phyloP scores from a whole-genome alignment of 1,140 invertebrate genomes.

The Phymorhynchus buccinoides region DNA sequence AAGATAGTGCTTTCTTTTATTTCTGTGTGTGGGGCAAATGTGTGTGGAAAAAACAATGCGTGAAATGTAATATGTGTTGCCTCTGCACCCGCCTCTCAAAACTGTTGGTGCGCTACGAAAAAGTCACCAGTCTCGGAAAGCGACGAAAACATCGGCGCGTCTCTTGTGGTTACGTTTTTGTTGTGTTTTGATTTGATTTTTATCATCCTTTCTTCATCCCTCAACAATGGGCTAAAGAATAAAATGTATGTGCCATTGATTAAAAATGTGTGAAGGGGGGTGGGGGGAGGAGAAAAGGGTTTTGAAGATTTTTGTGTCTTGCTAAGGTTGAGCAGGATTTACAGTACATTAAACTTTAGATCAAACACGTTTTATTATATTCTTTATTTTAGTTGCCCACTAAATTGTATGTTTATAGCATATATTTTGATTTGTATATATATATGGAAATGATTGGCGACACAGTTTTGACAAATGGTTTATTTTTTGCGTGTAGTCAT shows the following conservation, averaged over 20 bases:
- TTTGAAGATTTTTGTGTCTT: background rate
- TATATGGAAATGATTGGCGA: background rate
- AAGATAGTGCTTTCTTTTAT: too few relatives aligned
- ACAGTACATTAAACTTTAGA: background rate
- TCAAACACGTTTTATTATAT: background rate
- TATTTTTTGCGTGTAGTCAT: too few relatives aligned
- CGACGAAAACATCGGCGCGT: background rate
- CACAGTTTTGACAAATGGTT: background rate
- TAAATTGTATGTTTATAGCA: background rate
- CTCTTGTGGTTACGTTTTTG: background rate
- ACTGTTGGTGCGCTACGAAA: too few relatives aligned
- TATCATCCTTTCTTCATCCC: background rate
- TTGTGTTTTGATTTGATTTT: background rate
- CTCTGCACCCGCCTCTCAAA: too few relatives aligned
- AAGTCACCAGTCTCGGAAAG: background rate
- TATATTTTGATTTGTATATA: constrained; percentile 3
- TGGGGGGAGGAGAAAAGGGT: too few relatives aligned
- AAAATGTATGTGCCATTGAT: background rate
- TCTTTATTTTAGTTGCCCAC: background rate
- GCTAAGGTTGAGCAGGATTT: background rate
- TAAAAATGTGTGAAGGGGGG: too few relatives aligned
- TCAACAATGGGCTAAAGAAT: background rate
- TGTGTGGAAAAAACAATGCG: too few relatives aligned
- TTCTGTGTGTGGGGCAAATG: too few relatives aligned
- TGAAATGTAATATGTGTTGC: too few relatives aligned